Evolutionary conservation across 2,797 vertebrate genomes (phyloP).

Genomic region (Graptemys geographica): DNA sequence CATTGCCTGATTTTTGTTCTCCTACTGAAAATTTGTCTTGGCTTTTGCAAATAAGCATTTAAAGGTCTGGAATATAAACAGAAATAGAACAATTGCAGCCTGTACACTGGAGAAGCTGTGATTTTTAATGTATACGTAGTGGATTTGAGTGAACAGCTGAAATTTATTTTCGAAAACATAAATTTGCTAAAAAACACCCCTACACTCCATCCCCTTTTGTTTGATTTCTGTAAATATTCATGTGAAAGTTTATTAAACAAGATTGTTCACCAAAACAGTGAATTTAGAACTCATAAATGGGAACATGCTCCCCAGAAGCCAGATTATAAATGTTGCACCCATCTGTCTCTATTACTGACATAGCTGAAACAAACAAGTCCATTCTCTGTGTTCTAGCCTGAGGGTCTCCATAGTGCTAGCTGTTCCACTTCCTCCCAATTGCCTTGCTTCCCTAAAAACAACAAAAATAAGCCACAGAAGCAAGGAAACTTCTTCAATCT

Average conservation of each 20-base stretch:
- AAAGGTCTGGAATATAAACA: background rate
- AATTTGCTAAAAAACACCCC: background rate
- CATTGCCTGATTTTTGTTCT: background rate
- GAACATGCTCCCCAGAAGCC: background rate
- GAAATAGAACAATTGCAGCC: background rate
- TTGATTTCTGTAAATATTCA: background rate
- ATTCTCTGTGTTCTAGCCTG: background rate
- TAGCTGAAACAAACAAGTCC: background rate
- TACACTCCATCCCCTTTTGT: background rate
- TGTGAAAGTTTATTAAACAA: background rate
- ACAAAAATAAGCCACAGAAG: background rate
- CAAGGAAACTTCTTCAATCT: background rate
- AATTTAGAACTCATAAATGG: background rate
- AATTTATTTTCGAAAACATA: background rate
- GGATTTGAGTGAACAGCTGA: background rate
- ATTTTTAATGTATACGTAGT: background rate
- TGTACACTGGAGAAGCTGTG: background rate
- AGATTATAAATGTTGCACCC: background rate
- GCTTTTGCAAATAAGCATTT: background rate
- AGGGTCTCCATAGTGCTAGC: background rate
- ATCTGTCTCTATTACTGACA: background rate
- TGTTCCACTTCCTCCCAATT: background rate
- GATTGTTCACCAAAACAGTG: background rate
- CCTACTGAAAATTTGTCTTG: background rate
- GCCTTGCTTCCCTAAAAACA: background rate